Evolutionary conservation across 1,140 invertebrate species (phyloP), one percentile per base, ranked within the genome.

Genomic region (Medauroidea extradentata): DNA sequence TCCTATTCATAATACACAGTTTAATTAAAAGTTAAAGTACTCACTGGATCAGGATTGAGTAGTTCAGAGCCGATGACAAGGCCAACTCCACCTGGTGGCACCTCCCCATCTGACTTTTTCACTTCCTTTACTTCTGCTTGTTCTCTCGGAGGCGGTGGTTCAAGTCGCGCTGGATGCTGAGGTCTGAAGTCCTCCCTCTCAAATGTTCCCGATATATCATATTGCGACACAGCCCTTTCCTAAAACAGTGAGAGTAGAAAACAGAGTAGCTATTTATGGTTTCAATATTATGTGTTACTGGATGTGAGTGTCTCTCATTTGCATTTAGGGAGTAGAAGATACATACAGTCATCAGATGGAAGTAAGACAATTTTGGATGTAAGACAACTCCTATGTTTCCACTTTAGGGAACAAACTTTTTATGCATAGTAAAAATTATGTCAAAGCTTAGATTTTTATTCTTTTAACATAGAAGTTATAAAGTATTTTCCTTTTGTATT

Each of bases 21-120:
- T n/a, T n/a, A n/a, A n/a, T n/a, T n/a, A n/a, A 34, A 34, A 34
- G 5, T 34, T 4, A 11, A 34, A 34, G 18, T 50, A 76, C 79
- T 80, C 76, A 87, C 85, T 29, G 85, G 85, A 81, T 89, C 85
- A 29, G 83, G 77, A 75, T 85, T 84, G 21, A 76, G 69, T 23
- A 85, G 69, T 65, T 87, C 85, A 57, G 78, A 81, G 58, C 84
- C 87, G 63, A 90, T 86, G 19, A 90, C 79, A 64, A 90, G 80
- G 53, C 86, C 85, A 63, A 83, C 75, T 18, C 77, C 56, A 29
- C 27, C 27, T 13, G 46, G 27, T 25, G 46, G 19, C 16, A 16
- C 23, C 8, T 23, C n/a, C 25, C 24, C 48, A 23, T 29, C 14
- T 49, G 44, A 14, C 25, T 50, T 29, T 11, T 18, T 19, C 7